A percentile compares a stretch with the other conserved stretches of the same genome.
phyloP scores from a whole-genome alignment of 2,888 invertebrate species.

The Lepidocyrtoides sp. region DNA sequence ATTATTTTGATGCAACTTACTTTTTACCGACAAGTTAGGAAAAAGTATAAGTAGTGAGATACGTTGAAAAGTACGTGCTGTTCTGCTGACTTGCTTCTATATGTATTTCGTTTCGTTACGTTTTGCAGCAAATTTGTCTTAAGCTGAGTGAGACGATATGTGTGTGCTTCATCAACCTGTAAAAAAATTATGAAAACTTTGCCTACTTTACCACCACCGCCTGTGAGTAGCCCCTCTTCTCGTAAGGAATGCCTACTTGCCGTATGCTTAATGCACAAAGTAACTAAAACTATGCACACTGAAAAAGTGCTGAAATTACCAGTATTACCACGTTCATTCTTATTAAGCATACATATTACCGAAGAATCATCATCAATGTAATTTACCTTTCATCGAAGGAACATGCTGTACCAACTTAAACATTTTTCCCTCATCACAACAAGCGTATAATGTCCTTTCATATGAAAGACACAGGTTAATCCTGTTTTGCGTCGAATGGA shows the following conservation, averaged over 20 bases:
- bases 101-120: neutral
- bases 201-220: neutral
- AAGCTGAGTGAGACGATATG: neutral
- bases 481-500: neutral
- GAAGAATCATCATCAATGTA: too few species aligned
- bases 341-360: too few species aligned
- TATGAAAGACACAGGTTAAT: constrained; percentile 51
- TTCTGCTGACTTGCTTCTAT: constrained; percentile 67
- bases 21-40: neutral
- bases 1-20: neutral
- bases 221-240: too few species aligned
- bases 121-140: neutral
- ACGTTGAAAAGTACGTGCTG: constrained; percentile 19
- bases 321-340: too few species aligned
- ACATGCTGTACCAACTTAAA: too few species aligned
- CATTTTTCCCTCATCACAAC: too few species aligned
- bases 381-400: too few species aligned
- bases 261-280: neutral
- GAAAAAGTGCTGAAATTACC: too few species aligned
- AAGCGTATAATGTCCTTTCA: neutral
- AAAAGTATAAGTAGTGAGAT: neutral
- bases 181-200: neutral
- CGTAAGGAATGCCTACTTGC: neutral
- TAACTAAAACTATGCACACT: neutral
- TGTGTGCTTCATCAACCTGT: constrained; percentile 37